Percentiles rank a stretch among this genome's conserved stretches.
Conservation (phyloP, 2,888 invertebrate species). For the Zygaena filipendulae region DNA sequence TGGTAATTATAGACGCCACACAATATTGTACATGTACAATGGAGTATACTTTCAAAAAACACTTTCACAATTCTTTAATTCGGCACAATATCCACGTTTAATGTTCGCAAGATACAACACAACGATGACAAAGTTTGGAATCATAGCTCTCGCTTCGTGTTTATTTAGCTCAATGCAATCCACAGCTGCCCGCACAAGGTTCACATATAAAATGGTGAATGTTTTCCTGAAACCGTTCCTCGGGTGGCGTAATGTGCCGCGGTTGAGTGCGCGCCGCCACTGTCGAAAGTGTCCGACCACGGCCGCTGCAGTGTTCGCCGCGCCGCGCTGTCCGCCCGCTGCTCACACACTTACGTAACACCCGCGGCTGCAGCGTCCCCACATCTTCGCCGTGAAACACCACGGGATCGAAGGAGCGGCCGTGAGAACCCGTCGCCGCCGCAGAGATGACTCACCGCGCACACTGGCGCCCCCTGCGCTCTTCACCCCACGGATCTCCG, state of each 20-base stretch:
- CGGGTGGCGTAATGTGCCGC: conserved; percentile 50
- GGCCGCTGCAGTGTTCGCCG: conserved; percentile 56
- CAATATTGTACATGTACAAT: too few species aligned
- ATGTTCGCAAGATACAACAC: too few species aligned
- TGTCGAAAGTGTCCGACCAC: conserved; percentile 46
- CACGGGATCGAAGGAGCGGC: conserved; percentile 54
- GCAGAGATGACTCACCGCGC: conserved; percentile 63
- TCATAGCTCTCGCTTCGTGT: too few species aligned
- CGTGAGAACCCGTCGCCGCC: conserved; percentile 55
- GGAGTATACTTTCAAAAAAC: too few species aligned
- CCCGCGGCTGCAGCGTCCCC: conserved; percentile 39
- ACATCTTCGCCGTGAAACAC: conserved; percentile 34
- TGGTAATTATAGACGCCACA: too few species aligned
- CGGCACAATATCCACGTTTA: too few species aligned
- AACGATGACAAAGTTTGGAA: too few species aligned
- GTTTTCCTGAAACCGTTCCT: conserved; percentile 58
- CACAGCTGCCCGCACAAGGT: conserved; percentile 30
- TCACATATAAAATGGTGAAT: conserved; percentile 60
- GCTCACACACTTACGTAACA: conserved; percentile 55
- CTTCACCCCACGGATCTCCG: conserved; percentile 28
- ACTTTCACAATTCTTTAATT: too few species aligned
- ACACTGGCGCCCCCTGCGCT: conserved; percentile 52
- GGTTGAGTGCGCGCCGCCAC: conserved; percentile 43
- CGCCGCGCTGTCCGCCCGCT: conserved; percentile 19
- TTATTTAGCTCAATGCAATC: conserved; percentile 20